phyloP scores from a whole-genome alignment of 2,113 vertebrate genomes.

The Sigmodon hispidus region DNA sequence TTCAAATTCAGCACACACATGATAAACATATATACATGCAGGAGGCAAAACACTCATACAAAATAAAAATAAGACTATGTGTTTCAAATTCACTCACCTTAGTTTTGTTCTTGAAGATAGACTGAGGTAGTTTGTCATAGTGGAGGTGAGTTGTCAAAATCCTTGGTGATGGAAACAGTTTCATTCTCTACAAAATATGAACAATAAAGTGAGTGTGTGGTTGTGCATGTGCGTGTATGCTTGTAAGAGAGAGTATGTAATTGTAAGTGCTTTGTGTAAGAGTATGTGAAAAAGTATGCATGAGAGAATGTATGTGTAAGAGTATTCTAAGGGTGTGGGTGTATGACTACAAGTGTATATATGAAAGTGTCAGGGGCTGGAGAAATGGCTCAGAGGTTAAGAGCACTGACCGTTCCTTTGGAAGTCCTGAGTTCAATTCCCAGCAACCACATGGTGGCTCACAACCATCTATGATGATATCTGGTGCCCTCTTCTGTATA shows the following conservation, averaged over 20 bases:
- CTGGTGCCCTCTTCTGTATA: no score
- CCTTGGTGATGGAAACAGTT: slow-evolving; percentile 81
- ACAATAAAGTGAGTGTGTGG: slow-evolving; percentile 19
- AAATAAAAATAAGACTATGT: not conserved
- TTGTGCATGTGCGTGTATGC: not conserved
- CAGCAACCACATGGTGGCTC: no score
- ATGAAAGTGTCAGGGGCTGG: no score
- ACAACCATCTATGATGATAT: no score
- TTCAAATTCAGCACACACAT: not conserved
- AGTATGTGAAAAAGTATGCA: not conserved
- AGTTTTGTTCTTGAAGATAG: slow-evolving; percentile 80
- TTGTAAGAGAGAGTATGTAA: not conserved
- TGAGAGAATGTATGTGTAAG: not conserved
- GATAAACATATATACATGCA: not conserved
- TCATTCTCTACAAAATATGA: slow-evolving; percentile 82
- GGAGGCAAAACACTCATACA: not conserved
- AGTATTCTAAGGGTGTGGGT: not conserved
- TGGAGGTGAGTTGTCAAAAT: slow-evolving; percentile 83
- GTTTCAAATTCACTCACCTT: slow-evolving; percentile 54
- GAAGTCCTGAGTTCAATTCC: no score
- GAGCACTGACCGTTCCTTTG: no score
- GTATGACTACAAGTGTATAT: no score
- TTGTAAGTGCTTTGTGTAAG: not conserved
- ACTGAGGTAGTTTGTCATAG: slow-evolving; percentile 78
- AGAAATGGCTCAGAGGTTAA: no score